These are phyloP conservation scores for Chironomus striatipennis DNA, from an alignment of 1,140 invertebrate species.

Conservation along the genomic window DNA sequence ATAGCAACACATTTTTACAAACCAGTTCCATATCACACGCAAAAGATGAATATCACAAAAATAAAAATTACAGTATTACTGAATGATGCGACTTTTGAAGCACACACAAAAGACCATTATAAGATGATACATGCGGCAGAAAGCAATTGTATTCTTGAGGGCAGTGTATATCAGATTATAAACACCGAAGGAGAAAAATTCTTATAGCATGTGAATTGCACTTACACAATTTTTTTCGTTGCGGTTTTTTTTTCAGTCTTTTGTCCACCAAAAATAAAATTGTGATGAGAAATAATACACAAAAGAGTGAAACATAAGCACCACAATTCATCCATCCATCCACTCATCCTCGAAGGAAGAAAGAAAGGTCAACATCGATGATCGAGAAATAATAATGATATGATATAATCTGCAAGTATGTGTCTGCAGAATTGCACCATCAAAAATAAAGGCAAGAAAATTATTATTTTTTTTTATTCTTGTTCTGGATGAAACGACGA, in stretches of 20 bases:
- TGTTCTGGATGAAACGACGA: neutral
- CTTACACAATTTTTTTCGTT: neutral
- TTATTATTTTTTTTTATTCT: no score
- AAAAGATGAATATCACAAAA: no score
- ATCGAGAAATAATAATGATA: conserved; percentile 14
- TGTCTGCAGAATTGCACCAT: conserved; percentile 1
- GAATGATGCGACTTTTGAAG: neutral
- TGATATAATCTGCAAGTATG: neutral
- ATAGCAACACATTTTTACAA: no score
- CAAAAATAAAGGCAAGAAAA: neutral
- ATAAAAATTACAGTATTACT: neutral
- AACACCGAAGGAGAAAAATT: neutral
- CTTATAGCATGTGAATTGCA: neutral
- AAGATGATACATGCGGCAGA: neutral
- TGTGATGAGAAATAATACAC: neutral
- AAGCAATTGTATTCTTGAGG: conserved; percentile 12
- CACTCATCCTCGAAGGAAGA: conserved; percentile 7
- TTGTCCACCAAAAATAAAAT: neutral
- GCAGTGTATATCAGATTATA: conserved; percentile 5
- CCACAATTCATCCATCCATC: neutral
- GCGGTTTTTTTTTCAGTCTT: neutral
- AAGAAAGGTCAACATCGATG: conserved; percentile 10
- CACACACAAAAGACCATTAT: conserved; percentile 1
- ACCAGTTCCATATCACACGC: no score
- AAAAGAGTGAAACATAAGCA: neutral